Percentiles rank a stretch among this genome's conserved stretches.
Conservation (phyloP, 2,113 vertebrate species). For the Zosterops pallidus region DNA sequence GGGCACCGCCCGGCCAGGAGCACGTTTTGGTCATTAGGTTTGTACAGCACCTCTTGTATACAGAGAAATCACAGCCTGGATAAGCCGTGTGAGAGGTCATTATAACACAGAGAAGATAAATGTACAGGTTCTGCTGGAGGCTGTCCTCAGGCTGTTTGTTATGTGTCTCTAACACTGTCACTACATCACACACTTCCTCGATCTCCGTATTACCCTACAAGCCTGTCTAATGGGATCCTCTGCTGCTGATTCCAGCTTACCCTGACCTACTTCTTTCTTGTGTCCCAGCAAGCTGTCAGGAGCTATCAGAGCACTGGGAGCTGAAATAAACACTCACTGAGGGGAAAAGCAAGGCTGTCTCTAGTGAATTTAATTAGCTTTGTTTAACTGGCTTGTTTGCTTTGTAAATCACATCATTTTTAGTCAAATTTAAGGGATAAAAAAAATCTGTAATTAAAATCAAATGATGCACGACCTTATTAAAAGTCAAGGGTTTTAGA, state of each 20-base stretch:
- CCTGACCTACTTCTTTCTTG: conserved; percentile 75
- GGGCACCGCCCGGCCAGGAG: neutral
- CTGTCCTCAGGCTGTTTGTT: conserved; percentile 70
- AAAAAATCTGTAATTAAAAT: conserved; percentile 61
- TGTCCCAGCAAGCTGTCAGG: conserved; percentile 73
- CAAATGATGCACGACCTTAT: conserved; percentile 38
- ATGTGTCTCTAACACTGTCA: conserved; percentile 65
- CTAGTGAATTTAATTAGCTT: conserved; percentile 69
- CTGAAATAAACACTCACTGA: conserved; percentile 73
- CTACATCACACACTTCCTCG: conserved; percentile 61
- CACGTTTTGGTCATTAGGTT: neutral
- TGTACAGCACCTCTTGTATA: neutral
- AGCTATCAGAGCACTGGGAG: conserved; percentile 71
- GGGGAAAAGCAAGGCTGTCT: conserved; percentile 64
- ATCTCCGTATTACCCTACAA: conserved; percentile 67
- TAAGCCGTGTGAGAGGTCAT: conserved; percentile 45
- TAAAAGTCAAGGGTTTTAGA: conserved; percentile 55
- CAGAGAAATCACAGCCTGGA: conserved; percentile 12
- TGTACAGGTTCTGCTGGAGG: conserved; percentile 60
- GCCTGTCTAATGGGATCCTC: conserved; percentile 74
- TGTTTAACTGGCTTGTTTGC: conserved; percentile 68
- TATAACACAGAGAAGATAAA: conserved; percentile 52
- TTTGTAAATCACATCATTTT: conserved; percentile 68
- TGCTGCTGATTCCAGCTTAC: conserved; percentile 72
- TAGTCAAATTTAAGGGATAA: conserved; percentile 61